Evolutionary conservation across 2,888 invertebrate species (phyloP), one percentile per base, ranked within the genome.

Genomic region (Lucinisca nassula): DNA sequence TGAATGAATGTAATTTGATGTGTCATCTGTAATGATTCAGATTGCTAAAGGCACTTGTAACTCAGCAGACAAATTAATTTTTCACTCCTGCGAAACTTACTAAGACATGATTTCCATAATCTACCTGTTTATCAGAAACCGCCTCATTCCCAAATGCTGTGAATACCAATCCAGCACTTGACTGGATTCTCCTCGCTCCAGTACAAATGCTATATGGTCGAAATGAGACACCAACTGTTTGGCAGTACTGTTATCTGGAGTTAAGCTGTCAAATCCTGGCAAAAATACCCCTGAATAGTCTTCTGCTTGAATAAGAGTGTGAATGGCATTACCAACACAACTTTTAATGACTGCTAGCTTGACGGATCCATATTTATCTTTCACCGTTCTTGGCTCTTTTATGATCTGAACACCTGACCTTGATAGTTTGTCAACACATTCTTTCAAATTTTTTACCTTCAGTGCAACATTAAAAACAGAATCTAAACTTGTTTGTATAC

Each of bases 161-260:
- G 96, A 95, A 88, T 97, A 97, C 96, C 97, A 97, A 0, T 92
- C 79, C 21, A 97, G 91, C 14, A 96, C 93, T 6, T 88, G 82
- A 67, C 92, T 82, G 3, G 96, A 95, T 79, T 96, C 92, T 14
- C 96, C 96, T 61, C 89, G 86, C 17, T 93, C 85, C 84, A 96
- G 96, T 0, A 95, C 96, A 85, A 96, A 94, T 8, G 97, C 95
- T 8, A 97, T 94, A 92, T 97, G 97, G 91, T 97, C 97, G 85
- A 97, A 92, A 85, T 95, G 94, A 17, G 95, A 93, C 67, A 93
- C 84, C 17, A 91, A 72, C n/a, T n/a, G 35, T 58, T 73, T 35
- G 1, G 27, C 38, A 12, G 40, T 49, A 0, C 51, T 27, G n/a
- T n/a, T 12, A 0, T 58, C 51, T 24, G 82, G 73, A 32, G 67